Percentiles rank a stretch among this genome's conserved stretches.
Conservation (phyloP, 2,797 vertebrate genomes). For the Pangasius krempfi region DNA sequence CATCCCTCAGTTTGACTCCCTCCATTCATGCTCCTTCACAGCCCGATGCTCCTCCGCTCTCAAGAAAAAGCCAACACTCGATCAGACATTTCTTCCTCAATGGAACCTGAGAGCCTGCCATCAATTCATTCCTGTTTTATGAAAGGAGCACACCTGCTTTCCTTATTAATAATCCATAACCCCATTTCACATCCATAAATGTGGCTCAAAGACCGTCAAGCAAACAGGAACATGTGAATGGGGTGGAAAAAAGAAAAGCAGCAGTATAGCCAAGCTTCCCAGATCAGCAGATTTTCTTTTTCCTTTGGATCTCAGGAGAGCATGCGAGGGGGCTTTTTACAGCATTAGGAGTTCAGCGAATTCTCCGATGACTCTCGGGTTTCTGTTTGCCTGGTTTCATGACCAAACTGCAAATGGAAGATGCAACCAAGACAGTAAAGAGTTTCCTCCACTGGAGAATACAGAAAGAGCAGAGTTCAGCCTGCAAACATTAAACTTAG, state of each 20-base stretch:
- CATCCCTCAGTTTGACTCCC: constrained; percentile 57
- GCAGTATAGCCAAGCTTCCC: constrained; percentile 65
- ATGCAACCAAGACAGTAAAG: constrained; percentile 27
- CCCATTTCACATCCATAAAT: constrained; percentile 67
- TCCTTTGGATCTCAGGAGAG: constrained; percentile 27
- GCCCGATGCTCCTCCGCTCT: constrained; percentile 57
- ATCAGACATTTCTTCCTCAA: constrained; percentile 76
- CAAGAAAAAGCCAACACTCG: constrained; percentile 67
- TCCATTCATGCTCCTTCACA: constrained; percentile 62
- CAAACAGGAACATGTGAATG: constrained; percentile 72
- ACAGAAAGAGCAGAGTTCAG: not conserved
- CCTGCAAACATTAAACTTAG: not conserved
- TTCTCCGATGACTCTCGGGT: constrained; percentile 25
- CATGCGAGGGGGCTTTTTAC: constrained; percentile 56
- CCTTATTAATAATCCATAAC: constrained; percentile 78
- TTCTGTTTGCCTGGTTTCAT: constrained; percentile 32
- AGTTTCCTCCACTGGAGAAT: constrained; percentile 7
- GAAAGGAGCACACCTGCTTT: constrained; percentile 73
- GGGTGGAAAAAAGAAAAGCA: constrained; percentile 51
- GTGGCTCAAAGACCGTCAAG: constrained; percentile 57
- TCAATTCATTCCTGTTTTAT: constrained; percentile 64
- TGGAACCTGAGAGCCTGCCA: constrained; percentile 64
- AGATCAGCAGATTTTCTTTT: constrained; percentile 63
- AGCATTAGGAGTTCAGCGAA: constrained; percentile 19
- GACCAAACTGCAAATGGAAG: constrained; percentile 5